These are phyloP conservation scores for Origma solitaria DNA, from an alignment of 2,113 vertebrate species.

Conservation along the genomic window DNA sequence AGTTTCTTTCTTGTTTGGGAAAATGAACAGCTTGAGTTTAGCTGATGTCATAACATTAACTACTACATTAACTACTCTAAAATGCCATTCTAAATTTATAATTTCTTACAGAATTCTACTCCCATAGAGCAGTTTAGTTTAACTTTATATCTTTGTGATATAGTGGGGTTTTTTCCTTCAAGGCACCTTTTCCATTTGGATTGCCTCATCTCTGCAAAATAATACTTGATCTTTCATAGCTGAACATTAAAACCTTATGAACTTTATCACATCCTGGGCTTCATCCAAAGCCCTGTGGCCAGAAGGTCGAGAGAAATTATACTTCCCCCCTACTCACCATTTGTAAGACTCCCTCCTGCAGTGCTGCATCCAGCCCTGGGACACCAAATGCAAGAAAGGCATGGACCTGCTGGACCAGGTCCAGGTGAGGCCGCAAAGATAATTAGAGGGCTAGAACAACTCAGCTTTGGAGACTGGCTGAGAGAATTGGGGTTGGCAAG, in stretches of 20 bases:
- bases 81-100: neutral
- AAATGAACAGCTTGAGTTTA: neutral
- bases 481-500: neutral
- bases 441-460: neutral
- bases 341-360: neutral
- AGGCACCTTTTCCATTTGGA: neutral
- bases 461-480: neutral
- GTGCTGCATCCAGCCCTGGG: neutral
- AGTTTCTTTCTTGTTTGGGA: neutral
- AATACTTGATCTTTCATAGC: neutral
- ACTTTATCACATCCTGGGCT: neutral
- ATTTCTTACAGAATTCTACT: neutral
- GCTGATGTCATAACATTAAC: neutral
- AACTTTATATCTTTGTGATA: neutral
- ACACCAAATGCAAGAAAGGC: neutral
- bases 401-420: neutral
- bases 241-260: neutral
- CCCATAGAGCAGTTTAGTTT: neutral
- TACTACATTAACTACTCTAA: neutral
- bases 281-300: fast-evolving
- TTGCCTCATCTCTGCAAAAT: neutral
- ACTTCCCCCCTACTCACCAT: fast-evolving
- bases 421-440: neutral
- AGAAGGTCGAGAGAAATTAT: neutral
- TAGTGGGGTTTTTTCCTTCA: neutral